Percentiles rank a stretch among this genome's conserved stretches.
Conservation (phyloP, 2,888 invertebrate genomes). For the Sthenelais limicola region DNA sequence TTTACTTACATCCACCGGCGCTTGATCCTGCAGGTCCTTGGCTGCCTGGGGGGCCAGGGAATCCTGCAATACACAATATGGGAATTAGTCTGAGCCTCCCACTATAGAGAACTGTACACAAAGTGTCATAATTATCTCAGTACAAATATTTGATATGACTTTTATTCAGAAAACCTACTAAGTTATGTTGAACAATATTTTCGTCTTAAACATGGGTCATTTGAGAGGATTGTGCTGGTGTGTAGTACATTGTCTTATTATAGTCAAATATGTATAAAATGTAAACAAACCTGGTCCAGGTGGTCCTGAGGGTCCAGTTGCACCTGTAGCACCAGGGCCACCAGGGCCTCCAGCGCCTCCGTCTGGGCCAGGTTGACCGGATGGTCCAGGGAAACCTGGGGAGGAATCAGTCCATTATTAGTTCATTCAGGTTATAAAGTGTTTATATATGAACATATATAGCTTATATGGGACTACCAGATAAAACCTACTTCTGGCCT, state of each 20-base stretch:
- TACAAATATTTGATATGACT: neutral
- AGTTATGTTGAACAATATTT: too few relatives aligned
- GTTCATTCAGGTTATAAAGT: too few relatives aligned
- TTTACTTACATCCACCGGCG: neutral
- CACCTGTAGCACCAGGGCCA: constrained; percentile 15
- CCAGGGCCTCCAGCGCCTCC: neutral
- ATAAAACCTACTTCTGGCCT: too few relatives aligned
- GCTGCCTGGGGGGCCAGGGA: constrained; percentile 14
- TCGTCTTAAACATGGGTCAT: neutral
- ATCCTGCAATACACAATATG: neutral
- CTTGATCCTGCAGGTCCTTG: neutral
- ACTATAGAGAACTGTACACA: too few relatives aligned
- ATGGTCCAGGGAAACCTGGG: constrained; percentile 3
- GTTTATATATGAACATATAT: too few relatives aligned
- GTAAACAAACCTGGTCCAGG: neutral
- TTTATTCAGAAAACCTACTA: neutral
- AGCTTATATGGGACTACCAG: too few relatives aligned
- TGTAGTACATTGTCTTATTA: neutral
- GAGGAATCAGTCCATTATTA: too few relatives aligned
- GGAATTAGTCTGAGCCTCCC: too few relatives aligned
- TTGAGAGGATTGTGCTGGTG: neutral
- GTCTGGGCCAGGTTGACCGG: neutral
- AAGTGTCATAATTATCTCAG: neutral
- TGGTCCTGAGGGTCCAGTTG: neutral
- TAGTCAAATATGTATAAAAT: neutral